These are phyloP conservation scores for Diaphora mendica DNA, from an alignment of 2,888 invertebrate species.

Conservation along the genomic window DNA sequence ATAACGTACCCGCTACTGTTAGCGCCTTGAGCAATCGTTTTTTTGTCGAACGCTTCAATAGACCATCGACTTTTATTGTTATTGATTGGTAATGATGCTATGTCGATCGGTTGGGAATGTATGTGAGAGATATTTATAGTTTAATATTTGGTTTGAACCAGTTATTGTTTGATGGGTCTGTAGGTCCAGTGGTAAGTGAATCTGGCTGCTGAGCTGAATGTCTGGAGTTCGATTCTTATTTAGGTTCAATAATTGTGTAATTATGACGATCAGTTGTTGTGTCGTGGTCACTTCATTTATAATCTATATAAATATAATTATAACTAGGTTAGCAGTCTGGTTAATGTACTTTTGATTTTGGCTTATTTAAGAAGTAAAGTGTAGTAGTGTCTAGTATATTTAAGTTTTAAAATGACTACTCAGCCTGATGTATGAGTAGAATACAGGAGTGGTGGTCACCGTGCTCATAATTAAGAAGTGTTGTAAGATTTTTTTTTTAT, in stretches of 20 bases:
- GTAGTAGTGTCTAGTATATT: too few species aligned
- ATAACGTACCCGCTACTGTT: conserved; percentile 70
- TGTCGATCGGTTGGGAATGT: conserved; percentile 29
- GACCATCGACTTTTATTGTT: conserved; percentile 53
- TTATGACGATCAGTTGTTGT: not conserved
- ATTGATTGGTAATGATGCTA: conserved; percentile 52
- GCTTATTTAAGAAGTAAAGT: too few species aligned
- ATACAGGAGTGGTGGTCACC: too few species aligned
- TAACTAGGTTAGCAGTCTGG: too few species aligned
- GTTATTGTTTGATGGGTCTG: not conserved
- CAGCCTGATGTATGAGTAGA: too few species aligned
- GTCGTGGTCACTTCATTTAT: not conserved
- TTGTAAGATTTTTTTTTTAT: too few species aligned
- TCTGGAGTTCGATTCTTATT: not conserved
- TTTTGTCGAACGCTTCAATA: conserved; percentile 45
- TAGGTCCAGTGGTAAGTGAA: not conserved
- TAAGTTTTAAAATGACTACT: too few species aligned
- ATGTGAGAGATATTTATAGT: conserved; percentile 13
- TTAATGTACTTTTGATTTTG: too few species aligned
- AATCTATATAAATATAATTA: too few species aligned
- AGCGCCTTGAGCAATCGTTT: conserved; percentile 64
- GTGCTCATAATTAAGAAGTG: too few species aligned
- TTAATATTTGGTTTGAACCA: conserved; percentile 15
- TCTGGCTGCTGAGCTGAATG: not conserved
- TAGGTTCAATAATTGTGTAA: not conserved